Base-by-base conservation (phyloP, 2,888 invertebrate genomes). In the Polydrusus tereticollis region DNA sequence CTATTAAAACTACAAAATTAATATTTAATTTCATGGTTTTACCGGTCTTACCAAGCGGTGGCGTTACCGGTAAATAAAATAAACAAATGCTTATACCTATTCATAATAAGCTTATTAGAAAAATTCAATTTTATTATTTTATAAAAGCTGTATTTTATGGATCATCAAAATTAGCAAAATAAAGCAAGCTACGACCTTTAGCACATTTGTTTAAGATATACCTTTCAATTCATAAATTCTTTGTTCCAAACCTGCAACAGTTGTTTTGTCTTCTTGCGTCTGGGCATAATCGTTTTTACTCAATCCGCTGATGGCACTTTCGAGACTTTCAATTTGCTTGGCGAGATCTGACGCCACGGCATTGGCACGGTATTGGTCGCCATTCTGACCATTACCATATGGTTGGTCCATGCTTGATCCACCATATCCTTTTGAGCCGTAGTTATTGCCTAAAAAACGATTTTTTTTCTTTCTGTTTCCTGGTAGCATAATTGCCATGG, bases 201-300 rank as follows among this genome's bases (percentile, higher is more conserved):
- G n/a, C n/a, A n/a, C n/a, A n/a, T 50, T 7, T 5, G 2, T 57
- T n/a, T 16, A 26, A 38, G 14, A 18, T 50, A 45, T 70, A 77
- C 79, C 74, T 76, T 81, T 82, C 45, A 84, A 77, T 47, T 82
- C 82, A 14, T 75, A 75, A 50, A 84, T 83, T 77, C 83, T 81
- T 58, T 79, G 74, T 55, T 83, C 80, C 38, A 84, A 76, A 63
- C 79, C 78, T 45, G 78, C 78, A 1, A 84, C 75, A 0, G 78
- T 77, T 7, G 72, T 75, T 70, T 80, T 79, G 73, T 84, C 83
- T 64, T 82, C 82, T 0, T 80, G 76, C 21, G 72, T 82, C 75
- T 82, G 82, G 1, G 75, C 64, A 69, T 83, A 81, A 60, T 80
- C 80, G 0, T 82, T 81, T 16, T 77, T 69, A 69, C 80, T 83